These are phyloP conservation scores for Parazoanthus atlanticus DNA, from an alignment of 92 coral and sea anemone genomes.

Conservation along the genomic window DNA sequence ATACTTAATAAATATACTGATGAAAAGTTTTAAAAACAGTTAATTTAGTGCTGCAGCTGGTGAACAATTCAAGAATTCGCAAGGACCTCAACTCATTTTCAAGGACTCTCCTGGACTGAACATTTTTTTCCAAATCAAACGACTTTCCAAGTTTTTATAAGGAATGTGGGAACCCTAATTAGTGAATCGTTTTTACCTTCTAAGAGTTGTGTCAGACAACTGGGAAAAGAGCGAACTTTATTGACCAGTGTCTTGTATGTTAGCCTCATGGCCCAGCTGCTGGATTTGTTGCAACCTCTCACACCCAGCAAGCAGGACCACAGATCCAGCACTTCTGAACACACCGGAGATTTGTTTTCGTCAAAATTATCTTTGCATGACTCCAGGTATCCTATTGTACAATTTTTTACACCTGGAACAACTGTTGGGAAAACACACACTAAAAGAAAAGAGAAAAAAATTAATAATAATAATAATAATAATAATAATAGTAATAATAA, in stretches of 20 bases:
- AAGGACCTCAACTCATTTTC: no score
- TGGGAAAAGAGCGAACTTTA: constrained; percentile 21
- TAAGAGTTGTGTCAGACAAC: background rate
- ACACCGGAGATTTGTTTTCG: constrained; percentile 25
- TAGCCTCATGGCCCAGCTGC: constrained; percentile 11
- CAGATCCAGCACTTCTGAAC: constrained; percentile 24
- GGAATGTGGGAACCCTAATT: no score
- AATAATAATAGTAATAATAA: no score
- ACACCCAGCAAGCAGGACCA: constrained; percentile 33
- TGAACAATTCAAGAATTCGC: no score
- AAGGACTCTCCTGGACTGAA: no score
- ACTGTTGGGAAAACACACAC: constrained; percentile 5
- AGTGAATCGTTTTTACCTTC: background rate
- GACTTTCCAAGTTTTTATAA: no score
- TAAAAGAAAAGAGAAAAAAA: background rate
- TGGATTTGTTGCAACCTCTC: background rate
- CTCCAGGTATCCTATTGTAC: constrained; percentile 28
- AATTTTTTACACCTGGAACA: constrained; percentile 12
- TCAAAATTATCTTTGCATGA: constrained; percentile 28
- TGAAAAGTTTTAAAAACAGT: no score
- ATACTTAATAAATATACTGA: no score
- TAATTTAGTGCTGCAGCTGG: no score
- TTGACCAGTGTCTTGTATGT: constrained; percentile 17
- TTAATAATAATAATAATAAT: background rate
- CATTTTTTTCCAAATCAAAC: no score